These are phyloP conservation scores for Dendrocincla tyrannina DNA, from an alignment of 2,797 vertebrate species.

Conservation along the genomic window DNA sequence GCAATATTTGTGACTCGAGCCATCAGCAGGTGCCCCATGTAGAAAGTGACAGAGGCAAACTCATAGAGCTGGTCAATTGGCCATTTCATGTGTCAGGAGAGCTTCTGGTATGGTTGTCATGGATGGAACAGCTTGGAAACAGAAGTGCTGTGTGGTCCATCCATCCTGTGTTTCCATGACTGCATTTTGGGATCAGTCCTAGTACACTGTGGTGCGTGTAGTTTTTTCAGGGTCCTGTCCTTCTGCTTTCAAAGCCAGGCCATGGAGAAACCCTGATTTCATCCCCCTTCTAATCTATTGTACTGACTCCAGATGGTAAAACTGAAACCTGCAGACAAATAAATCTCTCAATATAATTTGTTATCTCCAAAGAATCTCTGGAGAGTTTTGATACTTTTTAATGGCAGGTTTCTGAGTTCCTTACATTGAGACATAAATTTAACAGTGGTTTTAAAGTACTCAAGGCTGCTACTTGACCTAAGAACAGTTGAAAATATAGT, in stretches of 20 bases:
- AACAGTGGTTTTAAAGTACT: background rate
- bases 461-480: background rate
- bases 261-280: background rate
- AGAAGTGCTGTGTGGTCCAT: background rate
- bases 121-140: background rate
- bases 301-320: background rate
- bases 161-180: background rate
- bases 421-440: background rate
- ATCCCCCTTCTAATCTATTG: background rate
- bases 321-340: background rate
- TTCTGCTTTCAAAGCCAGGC: background rate
- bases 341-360: background rate
- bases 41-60: background rate
- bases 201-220: no score
- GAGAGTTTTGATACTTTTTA: background rate
- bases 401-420: background rate
- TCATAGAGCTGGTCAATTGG: background rate
- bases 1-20: background rate
- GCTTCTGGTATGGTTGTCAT: background rate
- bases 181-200: background rate
- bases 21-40: background rate
- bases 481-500: background rate
- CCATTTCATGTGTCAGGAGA: background rate
- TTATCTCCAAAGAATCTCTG: background rate
- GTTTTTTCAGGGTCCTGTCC: background rate